Percentiles rank a stretch among this genome's conserved stretches.
These are phyloP conservation scores for Andrena marginata DNA, from an alignment of 2,888 invertebrate genomes.

Conservation along the genomic window DNA sequence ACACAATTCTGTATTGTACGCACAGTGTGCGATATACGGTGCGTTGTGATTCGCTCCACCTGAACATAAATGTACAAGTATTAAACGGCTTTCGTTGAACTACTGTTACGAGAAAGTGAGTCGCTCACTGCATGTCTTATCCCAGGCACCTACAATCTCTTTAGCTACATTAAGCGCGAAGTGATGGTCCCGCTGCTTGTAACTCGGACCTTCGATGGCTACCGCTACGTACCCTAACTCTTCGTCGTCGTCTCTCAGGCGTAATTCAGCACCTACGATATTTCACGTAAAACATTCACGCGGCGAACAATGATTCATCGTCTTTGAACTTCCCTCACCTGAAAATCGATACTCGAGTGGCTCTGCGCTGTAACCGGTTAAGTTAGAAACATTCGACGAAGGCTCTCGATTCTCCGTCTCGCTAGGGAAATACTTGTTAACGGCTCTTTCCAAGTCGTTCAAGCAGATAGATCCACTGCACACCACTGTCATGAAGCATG, in stretches of 20 bases:
- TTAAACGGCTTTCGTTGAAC: background rate
- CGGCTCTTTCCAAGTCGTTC: slow-evolving; percentile 59
- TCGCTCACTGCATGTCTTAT: slow-evolving; percentile 76
- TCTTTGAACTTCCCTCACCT: slow-evolving; percentile 39
- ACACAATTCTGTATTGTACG: slow-evolving; percentile 80
- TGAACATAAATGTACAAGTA: slow-evolving; percentile 22
- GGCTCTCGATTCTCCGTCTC: slow-evolving; percentile 8
- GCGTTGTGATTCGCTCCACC: slow-evolving; percentile 81
- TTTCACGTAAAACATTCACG: background rate
- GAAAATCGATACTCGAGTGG: slow-evolving; percentile 52
- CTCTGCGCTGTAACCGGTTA: background rate
- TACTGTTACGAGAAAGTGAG: background rate
- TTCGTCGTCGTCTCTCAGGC: slow-evolving; percentile 85
- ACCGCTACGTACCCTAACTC: slow-evolving; percentile 85
- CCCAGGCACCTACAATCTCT: slow-evolving; percentile 85
- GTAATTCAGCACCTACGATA: slow-evolving; percentile 76
- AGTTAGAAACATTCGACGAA: background rate
- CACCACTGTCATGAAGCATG: slow-evolving; percentile 70
- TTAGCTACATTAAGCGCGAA: slow-evolving; percentile 82
- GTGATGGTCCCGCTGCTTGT: slow-evolving; percentile 80
- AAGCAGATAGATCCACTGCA: slow-evolving; percentile 71
- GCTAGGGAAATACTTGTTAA: slow-evolving; percentile 58
- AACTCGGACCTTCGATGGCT: slow-evolving; percentile 86
- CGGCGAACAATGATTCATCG: background rate
- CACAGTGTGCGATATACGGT: slow-evolving; percentile 75